Conservation (phyloP, 2,888 invertebrate species). For the Erebia epiphron region DNA sequence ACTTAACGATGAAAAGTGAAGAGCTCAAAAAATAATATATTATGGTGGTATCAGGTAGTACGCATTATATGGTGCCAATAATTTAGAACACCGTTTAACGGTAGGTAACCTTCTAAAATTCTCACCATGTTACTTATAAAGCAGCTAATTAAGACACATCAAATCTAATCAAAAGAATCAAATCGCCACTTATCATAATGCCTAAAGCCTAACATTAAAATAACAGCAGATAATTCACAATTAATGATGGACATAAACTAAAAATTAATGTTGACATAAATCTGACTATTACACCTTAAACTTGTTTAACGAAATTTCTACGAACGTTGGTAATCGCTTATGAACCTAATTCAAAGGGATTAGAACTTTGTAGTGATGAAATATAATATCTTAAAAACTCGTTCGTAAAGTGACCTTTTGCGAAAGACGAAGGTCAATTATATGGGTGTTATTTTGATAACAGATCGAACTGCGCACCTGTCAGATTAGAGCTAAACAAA, state of each 20-base stretch:
- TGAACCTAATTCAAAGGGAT: conserved; percentile 17
- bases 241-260: conserved; percentile 16
- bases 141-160: neutral
- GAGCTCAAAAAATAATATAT: neutral
- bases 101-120: neutral
- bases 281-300: conserved; percentile 9
- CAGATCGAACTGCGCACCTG: conserved; percentile 31
- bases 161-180: neutral
- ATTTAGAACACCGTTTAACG: no score
- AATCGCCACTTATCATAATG: neutral
- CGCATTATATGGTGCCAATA: no score
- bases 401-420: conserved; percentile 38
- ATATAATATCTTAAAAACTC: conserved; percentile 22
- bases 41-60: no score
- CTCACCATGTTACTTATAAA: neutral
- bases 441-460: conserved; percentile 23
- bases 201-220: neutral
- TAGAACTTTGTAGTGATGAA: conserved; percentile 11
- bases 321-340: conserved; percentile 7
- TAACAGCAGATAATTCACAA: conserved; percentile 4
- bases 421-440: conserved; percentile 41
- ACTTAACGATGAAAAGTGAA: no score
- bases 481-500: conserved; percentile 36
- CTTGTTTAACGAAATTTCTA: neutral
- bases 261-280: conserved; percentile 14